Percentiles rank a stretch among this genome's conserved stretches.
Conservation (phyloP, 2,888 invertebrate genomes). For the Hirtodrosophila alboralis region DNA sequence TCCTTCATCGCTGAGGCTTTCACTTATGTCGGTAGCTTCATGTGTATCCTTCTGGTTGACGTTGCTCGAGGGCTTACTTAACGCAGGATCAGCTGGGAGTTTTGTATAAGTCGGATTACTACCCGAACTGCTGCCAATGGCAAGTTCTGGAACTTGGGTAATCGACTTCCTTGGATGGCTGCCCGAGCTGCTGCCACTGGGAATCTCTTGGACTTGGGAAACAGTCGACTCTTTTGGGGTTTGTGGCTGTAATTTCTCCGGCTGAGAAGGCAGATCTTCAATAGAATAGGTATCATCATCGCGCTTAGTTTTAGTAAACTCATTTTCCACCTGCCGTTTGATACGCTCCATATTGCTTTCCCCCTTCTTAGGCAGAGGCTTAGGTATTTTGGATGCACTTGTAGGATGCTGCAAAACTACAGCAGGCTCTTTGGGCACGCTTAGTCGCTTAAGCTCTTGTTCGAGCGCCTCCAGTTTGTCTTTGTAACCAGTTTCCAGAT, state of each 20-base stretch:
- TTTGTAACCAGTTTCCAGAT: conserved; percentile 74
- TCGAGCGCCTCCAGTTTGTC: conserved; percentile 73
- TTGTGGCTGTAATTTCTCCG: neutral
- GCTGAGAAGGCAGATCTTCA: conserved; percentile 42
- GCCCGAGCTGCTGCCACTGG: conserved; percentile 40
- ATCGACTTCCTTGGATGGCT: conserved; percentile 10
- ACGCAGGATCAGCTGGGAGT: neutral
- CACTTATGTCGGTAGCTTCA: conserved; percentile 71
- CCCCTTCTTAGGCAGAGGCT: conserved; percentile 41
- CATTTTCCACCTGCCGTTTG: conserved; percentile 55
- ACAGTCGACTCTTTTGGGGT: conserved; percentile 1
- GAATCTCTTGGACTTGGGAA: conserved; percentile 36
- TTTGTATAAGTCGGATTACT: conserved; percentile 58
- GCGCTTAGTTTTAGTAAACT: conserved; percentile 52
- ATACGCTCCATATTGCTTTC: conserved; percentile 54
- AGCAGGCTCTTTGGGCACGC: conserved; percentile 7
- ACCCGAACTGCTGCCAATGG: conserved; percentile 44
- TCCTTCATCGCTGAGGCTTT: conserved; percentile 66
- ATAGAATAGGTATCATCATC: conserved; percentile 70
- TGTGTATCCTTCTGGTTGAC: conserved; percentile 9
- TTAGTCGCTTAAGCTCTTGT: conserved; percentile 60
- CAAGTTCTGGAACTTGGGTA: conserved; percentile 35
- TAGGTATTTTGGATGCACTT: conserved; percentile 60
- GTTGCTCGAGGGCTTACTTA: conserved; percentile 1
- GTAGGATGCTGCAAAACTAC: neutral